Base-by-base conservation (phyloP, 2,888 invertebrate genomes). In the Leptopilina drosophilae region DNA sequence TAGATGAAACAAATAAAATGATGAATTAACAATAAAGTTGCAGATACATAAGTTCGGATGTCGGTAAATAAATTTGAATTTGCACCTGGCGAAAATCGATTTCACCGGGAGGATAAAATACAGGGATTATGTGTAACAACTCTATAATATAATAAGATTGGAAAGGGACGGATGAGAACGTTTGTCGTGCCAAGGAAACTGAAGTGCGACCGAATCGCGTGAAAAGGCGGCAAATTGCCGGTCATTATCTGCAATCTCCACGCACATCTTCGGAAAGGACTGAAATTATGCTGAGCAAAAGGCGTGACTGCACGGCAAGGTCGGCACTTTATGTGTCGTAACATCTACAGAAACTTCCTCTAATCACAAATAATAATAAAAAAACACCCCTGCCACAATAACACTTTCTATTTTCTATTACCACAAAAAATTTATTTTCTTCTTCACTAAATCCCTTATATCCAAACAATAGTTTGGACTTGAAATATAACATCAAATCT, bases 191-290 rank as follows among this genome's bases (percentile, higher is more conserved):
- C 59, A 59, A 59, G 15, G 64, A 77, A 56, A 75, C 64, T 76
- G 33, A 53, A 69, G 69, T 53, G 69, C 53, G 69, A 69, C 49
- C 53, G 69, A 69, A 69, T 64, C 78, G 78, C 78, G 78, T 76
- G 76, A 64, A 80, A 80, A 62, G 69, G 26, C 56, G 42, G 69
- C 42, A 80, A 80, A 78, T 78, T 77, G 79, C 65, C 69, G 42
- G 67, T 69, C 69, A 62, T 79, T 80, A 80, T 64, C 33, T 14
- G 53, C 80, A 56, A 80, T 80, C 80, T 78, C 49, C 26, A 64
- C 42, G 64, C 67, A 42, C 56, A 64, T 66, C 77, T 77, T 69
- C 26, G 26, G 33, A 59, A 42, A 73, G 67, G n/a, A 62, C 46
- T 66, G 42, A 69, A 20, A 77, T 69, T 80, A 80, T 59, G 53